Evolutionary conservation across 2,888 invertebrate genomes (phyloP).

Genomic region (Patella ulyssiponensis): DNA sequence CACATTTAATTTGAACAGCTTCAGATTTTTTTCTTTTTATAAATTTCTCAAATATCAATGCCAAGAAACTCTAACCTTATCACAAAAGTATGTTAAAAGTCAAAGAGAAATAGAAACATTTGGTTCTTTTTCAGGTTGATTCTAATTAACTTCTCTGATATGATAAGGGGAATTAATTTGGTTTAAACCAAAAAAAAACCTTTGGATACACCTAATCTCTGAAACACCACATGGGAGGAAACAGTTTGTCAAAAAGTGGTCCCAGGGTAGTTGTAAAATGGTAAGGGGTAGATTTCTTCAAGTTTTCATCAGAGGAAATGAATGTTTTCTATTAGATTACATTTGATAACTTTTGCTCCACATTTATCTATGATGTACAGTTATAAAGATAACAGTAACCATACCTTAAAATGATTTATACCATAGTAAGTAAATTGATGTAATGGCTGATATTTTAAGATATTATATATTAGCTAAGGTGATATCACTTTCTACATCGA

Average conservation of each 20-base stretch:
- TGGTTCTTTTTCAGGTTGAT: too few species aligned
- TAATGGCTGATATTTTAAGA: too few species aligned
- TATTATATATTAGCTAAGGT: not conserved
- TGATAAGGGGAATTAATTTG: too few species aligned
- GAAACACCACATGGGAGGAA: not conserved
- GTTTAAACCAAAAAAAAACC: too few species aligned
- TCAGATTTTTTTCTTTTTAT: too few species aligned
- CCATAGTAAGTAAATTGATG: not conserved
- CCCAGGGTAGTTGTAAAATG: not conserved
- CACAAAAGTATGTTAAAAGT: too few species aligned
- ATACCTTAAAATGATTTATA: slow-evolving; percentile 2
- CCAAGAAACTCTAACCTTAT: too few species aligned
- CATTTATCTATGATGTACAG: not conserved
- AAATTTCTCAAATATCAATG: too few species aligned
- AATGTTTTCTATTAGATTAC: not conserved
- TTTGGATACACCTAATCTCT: too few species aligned
- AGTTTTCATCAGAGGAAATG: slow-evolving; percentile 5
- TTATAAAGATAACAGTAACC: not conserved
- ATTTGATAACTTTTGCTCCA: slow-evolving; percentile 7
- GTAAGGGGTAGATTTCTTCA: not conserved
- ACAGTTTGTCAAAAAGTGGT: slow-evolving; percentile 8
- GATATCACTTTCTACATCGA: slow-evolving; percentile 5
- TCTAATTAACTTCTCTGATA: too few species aligned
- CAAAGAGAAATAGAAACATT: too few species aligned
- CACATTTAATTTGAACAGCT: too few species aligned